Conservation (phyloP, 2,113 vertebrate genomes). For the Pelmatolapia mariae region DNA sequence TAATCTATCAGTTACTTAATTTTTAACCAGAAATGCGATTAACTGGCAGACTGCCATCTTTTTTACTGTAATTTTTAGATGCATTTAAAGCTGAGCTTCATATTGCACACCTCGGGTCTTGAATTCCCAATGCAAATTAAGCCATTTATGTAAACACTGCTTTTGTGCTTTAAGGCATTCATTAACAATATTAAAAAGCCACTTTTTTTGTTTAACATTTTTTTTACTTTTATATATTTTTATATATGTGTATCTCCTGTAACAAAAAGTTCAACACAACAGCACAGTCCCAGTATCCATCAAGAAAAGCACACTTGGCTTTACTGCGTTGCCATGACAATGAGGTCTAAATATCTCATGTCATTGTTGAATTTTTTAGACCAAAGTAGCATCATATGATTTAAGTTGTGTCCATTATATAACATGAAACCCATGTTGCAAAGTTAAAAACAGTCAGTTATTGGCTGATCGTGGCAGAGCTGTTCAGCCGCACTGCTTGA, state of each 20-base stretch:
- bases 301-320: background rate
- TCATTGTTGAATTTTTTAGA: background rate
- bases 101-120: background rate
- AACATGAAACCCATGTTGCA: conserved; percentile 20
- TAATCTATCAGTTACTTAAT: background rate
- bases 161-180: background rate
- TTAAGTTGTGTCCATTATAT: background rate
- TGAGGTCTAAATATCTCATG: background rate
- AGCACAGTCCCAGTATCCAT: background rate
- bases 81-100: background rate
- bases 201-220: rapidly evolving
- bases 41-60: background rate
- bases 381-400: background rate
- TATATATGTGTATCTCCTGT: background rate
- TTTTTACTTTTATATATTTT: background rate
- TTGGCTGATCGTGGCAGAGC: background rate
- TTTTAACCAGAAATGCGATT: background rate
- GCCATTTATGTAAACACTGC: background rate
- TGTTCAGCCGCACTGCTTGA: background rate
- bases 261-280: background rate
- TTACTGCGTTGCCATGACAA: background rate
- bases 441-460: conserved; percentile 11
- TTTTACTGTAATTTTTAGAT: background rate
- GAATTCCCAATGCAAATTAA: background rate
- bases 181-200: background rate